Evolutionary conservation across 2,113 vertebrate species (phyloP).

Genomic region (Corythaixoides concolor): DNA sequence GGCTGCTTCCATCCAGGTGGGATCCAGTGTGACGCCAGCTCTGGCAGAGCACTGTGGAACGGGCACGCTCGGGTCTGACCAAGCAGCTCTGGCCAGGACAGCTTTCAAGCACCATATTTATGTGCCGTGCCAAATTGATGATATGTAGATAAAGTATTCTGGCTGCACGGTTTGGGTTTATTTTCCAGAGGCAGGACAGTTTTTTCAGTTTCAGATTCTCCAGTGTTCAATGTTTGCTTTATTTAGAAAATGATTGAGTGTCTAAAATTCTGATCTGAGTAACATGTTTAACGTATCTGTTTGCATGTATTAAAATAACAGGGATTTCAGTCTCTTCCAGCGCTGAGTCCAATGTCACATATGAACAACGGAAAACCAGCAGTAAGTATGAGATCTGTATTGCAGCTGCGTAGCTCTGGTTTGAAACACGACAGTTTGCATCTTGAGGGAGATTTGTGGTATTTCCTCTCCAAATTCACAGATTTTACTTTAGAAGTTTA

Average conservation of each 20-base stretch:
- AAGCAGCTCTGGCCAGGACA: not conserved
- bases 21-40: fast-evolving
- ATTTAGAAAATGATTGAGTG: not conserved
- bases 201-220: not conserved
- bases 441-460: not conserved
- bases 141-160: not conserved
- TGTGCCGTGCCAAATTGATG: not conserved
- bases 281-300: not conserved
- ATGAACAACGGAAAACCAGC: conserved; percentile 60
- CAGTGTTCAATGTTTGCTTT: not conserved
- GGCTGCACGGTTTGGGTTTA: not conserved
- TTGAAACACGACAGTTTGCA: not conserved
- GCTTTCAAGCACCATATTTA: not conserved
- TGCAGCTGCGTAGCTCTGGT: not conserved
- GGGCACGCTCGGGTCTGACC: not conserved
- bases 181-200: not conserved
- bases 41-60: not conserved
- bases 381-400: conserved; percentile 66
- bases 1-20: not conserved
- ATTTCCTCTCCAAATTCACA: not conserved
- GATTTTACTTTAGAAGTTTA: not conserved
- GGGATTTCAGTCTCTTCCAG: conserved; percentile 65
- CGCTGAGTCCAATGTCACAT: conserved; percentile 21
- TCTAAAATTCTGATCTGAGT: not conserved
- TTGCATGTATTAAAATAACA: conserved; percentile 33